Evolutionary conservation across 2,797 vertebrate genomes (phyloP), one percentile per base, ranked within the genome.

Genomic region (Gymnothorax javanicus): DNA sequence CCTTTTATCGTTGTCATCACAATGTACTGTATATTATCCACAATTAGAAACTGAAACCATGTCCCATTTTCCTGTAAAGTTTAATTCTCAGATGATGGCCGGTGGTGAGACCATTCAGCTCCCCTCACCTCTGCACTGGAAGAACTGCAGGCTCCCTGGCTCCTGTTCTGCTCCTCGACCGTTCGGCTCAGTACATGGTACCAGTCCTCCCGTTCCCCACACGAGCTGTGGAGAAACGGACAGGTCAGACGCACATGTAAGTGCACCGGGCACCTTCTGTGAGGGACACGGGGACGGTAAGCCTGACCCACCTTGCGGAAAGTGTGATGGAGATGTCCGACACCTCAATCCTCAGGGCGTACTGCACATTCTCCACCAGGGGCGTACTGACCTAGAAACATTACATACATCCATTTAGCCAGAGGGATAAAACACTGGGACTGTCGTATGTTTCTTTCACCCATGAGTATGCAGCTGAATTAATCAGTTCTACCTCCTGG

Each of bases 181-280:
- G 97, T 96, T 90, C 97, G 96, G 93, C 96, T 97, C 89, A 99
- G 94, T 11, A 97, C 97, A 94, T 96, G 96, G 91, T 97, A 98
- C 98, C 98, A 99, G 92, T 99, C 98, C 52, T 99, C 98, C 81
- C 98, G 95, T 91, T 99, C 98, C 0, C 94, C 97, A 9, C 96
- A 96, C 57, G 98, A 99, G 91, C 98, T 99, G 93, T 33, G n/a
- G 69, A 90, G 0, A 87, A 64, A 92, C 57, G 87, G 7, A 87
- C 9, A 57, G 79, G 56, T 62, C 50, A 87, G 33, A 57, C 7
- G 0, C 33, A 25, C 27, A 85, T 64, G 84, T 0, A 11, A 59
- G 50, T 3, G 67, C 56, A n/a, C 52, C 13, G 54, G 81, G 5
- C n/a, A 6, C 27, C 27, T 62, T 15, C 82, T 17, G 8, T 57